Conservation (phyloP, 2,113 vertebrate species). For the Alethe diademata region DNA sequence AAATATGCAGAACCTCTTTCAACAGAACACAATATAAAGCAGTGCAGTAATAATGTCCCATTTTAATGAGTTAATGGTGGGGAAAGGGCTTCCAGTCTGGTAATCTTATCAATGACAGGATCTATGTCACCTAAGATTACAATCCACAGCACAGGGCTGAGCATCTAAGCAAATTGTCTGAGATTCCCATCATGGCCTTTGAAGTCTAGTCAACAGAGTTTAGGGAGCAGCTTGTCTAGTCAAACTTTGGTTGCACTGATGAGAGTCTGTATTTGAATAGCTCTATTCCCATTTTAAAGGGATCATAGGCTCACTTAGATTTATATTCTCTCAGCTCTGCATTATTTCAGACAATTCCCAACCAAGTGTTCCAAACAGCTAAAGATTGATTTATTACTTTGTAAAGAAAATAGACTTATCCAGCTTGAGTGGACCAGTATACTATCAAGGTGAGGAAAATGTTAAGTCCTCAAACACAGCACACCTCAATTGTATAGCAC, state of each 20-base stretch:
- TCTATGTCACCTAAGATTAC: background rate
- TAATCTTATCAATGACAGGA: background rate
- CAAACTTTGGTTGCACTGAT: background rate
- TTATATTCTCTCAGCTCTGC: background rate
- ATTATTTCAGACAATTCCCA: background rate
- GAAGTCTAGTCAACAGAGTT: background rate
- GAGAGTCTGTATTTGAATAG: background rate
- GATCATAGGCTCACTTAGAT: background rate
- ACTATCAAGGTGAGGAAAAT: background rate
- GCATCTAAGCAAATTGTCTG: background rate
- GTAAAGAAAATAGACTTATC: background rate
- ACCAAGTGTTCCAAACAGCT: background rate
- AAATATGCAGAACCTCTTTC: background rate
- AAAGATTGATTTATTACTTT: background rate
- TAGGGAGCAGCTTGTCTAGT: background rate
- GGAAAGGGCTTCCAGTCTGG: background rate
- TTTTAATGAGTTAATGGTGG: constrained; percentile 8
- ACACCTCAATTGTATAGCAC: background rate
- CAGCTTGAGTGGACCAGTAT: background rate
- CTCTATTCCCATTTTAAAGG: background rate
- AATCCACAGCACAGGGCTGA: background rate
- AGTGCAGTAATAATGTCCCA: background rate
- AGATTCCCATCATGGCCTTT: background rate
- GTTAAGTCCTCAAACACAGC: background rate
- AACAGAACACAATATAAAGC: background rate